Percentiles rank a stretch among this genome's conserved stretches.
Evolutionary conservation across 2,113 vertebrate genomes (phyloP).

Genomic region (Nanorana parkeri): DNA sequence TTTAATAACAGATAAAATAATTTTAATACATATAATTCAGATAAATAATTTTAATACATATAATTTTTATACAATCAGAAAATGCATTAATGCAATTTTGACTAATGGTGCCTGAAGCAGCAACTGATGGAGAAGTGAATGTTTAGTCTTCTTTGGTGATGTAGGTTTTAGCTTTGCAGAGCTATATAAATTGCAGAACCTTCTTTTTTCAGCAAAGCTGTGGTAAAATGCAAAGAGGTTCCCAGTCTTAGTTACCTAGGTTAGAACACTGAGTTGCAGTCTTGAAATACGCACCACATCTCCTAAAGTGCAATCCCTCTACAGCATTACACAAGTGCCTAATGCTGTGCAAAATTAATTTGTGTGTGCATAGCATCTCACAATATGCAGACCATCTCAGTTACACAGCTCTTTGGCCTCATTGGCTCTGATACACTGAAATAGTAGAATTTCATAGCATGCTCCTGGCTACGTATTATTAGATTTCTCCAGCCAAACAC

Average conservation of each 20-base stretch:
- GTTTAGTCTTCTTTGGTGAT: neutral
- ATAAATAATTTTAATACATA: no score
- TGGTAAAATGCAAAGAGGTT: neutral
- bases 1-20: no score
- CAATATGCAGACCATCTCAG: slow-evolving; percentile 43
- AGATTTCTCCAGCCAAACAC: no score
- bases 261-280: neutral
- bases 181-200: neutral
- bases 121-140: neutral
- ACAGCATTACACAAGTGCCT: neutral
- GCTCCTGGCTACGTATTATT: no score
- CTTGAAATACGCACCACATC: slow-evolving; percentile 23
- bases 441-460: no score
- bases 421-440: neutral
- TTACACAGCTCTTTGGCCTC: slow-evolving; percentile 45
- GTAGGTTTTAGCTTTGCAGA: neutral
- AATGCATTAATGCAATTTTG: slow-evolving; percentile 49
- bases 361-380: slow-evolving; percentile 11
- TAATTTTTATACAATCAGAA: no score
- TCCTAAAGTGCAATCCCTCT: neutral
- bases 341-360: slow-evolving; percentile 28
- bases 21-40: no score
- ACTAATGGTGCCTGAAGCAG: slow-evolving; percentile 67
- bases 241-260: neutral
- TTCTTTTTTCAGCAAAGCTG: neutral